Percentiles rank a stretch among this genome's conserved stretches.
phyloP scores from a whole-genome alignment of 2,113 vertebrate genomes.

The Actinemys pallida region DNA sequence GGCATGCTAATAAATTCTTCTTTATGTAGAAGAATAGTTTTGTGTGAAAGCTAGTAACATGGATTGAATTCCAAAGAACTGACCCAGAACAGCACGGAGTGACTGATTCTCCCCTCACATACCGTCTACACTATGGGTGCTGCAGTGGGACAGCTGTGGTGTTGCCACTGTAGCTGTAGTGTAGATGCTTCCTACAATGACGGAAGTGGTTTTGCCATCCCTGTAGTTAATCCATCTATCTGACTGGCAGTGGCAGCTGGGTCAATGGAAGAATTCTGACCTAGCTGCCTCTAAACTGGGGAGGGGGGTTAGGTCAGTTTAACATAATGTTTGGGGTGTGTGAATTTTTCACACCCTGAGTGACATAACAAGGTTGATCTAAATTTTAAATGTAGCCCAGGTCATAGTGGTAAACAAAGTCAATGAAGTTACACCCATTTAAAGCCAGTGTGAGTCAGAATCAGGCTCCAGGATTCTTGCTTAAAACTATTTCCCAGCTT shows the following conservation, averaged over 20 bases:
- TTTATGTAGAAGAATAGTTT: not conserved
- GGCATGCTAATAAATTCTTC: constrained; percentile 13
- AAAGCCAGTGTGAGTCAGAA: not conserved
- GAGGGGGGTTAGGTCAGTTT: not conserved
- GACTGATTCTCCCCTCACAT: not conserved
- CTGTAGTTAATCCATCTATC: not conserved
- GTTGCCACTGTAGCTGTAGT: not conserved
- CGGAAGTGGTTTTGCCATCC: not conserved
- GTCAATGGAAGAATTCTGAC: not conserved
- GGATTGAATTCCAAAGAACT: not conserved
- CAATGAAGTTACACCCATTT: fast-evolving
- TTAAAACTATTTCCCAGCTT: not conserved
- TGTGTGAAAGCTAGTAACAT: constrained; percentile 19
- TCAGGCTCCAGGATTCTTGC: not conserved
- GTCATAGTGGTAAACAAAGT: not conserved
- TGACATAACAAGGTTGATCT: not conserved
- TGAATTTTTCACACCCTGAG: not conserved
- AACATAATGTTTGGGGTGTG: not conserved
- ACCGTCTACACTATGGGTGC: not conserved
- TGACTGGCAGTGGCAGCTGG: not conserved
- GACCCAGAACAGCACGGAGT: not conserved
- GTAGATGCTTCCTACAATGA: not conserved
- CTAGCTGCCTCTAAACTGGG: not conserved
- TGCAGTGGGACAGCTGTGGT: not conserved
- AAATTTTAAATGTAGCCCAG: not conserved